These are phyloP conservation scores for Aspidoscelis tigris DNA, from an alignment of 2,113 vertebrate species.

Conservation along the genomic window DNA sequence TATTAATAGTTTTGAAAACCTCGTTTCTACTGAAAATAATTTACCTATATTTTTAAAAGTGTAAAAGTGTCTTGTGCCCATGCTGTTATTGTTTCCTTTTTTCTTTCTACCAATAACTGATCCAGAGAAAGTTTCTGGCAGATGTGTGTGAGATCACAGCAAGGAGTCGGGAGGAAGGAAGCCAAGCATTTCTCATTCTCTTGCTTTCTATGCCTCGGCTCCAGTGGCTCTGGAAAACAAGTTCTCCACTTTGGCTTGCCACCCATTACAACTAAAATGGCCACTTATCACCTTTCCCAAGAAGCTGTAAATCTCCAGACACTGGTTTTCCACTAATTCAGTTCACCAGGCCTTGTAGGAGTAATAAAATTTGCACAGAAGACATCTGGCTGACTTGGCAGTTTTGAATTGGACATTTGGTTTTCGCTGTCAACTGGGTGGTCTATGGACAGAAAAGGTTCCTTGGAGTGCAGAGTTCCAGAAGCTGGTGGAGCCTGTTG, in stretches of 20 bases:
- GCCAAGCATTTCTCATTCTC: background rate
- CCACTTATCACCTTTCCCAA: slow-evolving; percentile 10
- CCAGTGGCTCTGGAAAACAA: background rate
- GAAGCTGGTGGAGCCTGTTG: background rate
- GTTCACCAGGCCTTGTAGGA: background rate
- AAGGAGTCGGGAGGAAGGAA: background rate
- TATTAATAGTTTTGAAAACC: background rate
- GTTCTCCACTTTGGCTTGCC: background rate
- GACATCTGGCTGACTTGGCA: slow-evolving; percentile 27
- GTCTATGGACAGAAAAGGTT: background rate
- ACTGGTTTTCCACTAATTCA: slow-evolving; percentile 23
- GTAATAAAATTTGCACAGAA: slow-evolving; percentile 17
- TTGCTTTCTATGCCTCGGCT: background rate
- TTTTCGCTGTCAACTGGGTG: slow-evolving; percentile 20
- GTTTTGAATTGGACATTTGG: slow-evolving; percentile 10
- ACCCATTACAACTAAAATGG: background rate
- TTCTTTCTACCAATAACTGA: background rate
- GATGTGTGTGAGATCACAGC: background rate
- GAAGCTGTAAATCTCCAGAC: slow-evolving; percentile 9
- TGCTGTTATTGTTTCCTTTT: background rate
- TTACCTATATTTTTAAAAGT: background rate
- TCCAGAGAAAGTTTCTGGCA: background rate
- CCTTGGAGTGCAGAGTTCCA: background rate
- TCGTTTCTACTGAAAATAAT: background rate
- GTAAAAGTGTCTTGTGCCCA: background rate